A percentile compares a stretch with the other conserved stretches of the same genome.
Evolutionary conservation across 2,797 vertebrate genomes (phyloP).

Genomic region (Gadopsis bispinosus): DNA sequence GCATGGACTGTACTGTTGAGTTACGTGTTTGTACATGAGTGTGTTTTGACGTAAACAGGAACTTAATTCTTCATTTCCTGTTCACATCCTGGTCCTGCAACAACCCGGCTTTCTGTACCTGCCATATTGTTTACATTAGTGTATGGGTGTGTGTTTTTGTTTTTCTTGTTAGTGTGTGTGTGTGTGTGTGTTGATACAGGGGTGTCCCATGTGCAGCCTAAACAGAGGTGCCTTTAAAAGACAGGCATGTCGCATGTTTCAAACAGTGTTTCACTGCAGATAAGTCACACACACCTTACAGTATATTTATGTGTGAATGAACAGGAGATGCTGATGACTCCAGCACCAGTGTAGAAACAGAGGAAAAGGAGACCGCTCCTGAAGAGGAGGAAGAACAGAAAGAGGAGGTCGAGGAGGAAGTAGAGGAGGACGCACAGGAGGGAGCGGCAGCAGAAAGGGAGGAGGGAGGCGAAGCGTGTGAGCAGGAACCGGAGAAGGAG

Average conservation of each 20-base stretch:
- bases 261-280: slow-evolving; percentile 15
- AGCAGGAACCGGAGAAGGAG: slow-evolving; percentile 58
- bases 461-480: slow-evolving; percentile 41
- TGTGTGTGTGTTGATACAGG: slow-evolving; percentile 1
- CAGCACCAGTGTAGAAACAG: slow-evolving; percentile 62
- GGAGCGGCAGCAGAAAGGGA: slow-evolving; percentile 41
- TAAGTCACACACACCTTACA: neutral
- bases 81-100: slow-evolving; percentile 66
- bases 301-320: slow-evolving; percentile 4
- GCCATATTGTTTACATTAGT: slow-evolving; percentile 66
- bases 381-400: slow-evolving; percentile 63
- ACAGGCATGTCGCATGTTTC: slow-evolving; percentile 5
- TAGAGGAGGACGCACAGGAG: slow-evolving; percentile 47
- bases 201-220: slow-evolving; percentile 1
- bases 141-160: slow-evolving; percentile 51
- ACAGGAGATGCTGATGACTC: slow-evolving; percentile 73
- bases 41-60: slow-evolving; percentile 80
- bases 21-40: slow-evolving; percentile 42
- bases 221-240: slow-evolving; percentile 57
- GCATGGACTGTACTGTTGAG: slow-evolving; percentile 57
- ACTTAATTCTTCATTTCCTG: slow-evolving; percentile 81
- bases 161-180: slow-evolving; percentile 41
- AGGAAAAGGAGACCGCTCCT: slow-evolving; percentile 59
- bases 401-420: slow-evolving; percentile 37
- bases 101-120: slow-evolving; percentile 66